Evolutionary conservation across 2,888 invertebrate species (phyloP).

Genomic region (Heliconius erato): DNA sequence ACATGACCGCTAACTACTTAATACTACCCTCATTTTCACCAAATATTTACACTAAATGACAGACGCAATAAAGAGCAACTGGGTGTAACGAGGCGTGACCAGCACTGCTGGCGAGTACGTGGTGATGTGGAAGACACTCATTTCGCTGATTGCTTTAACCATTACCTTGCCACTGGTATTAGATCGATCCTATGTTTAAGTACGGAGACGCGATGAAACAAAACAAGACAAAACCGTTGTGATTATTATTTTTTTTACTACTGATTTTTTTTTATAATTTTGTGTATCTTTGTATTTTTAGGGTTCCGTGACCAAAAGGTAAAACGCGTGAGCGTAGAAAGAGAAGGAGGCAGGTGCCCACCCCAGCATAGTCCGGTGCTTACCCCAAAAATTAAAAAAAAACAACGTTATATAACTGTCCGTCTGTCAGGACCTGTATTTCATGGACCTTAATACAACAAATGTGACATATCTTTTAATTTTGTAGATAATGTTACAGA

Average conservation of each 20-base stretch:
- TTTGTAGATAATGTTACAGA: too few species aligned
- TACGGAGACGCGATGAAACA: background rate
- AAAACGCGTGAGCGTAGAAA: too few species aligned
- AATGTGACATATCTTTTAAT: too few species aligned
- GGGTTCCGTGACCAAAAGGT: too few species aligned
- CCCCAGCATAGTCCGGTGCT: too few species aligned
- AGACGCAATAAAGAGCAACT: constrained; percentile 39
- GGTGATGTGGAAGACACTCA: constrained; percentile 51
- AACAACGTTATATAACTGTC: too few species aligned
- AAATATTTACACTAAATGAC: constrained; percentile 37
- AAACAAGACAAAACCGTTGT: background rate
- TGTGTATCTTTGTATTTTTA: background rate
- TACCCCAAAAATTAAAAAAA: too few species aligned
- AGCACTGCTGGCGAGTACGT: constrained; percentile 32
- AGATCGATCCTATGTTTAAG: constrained; percentile 21
- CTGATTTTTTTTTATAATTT: background rate
- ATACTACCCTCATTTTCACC: constrained; percentile 26
- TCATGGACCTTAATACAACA: too few species aligned
- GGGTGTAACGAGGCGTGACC: constrained; percentile 53
- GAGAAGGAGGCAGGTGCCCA: too few species aligned
- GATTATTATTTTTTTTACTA: background rate
- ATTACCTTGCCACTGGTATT: constrained; percentile 46
- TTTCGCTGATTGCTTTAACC: constrained; percentile 54
- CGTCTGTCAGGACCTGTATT: too few species aligned
- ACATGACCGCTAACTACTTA: constrained; percentile 18